These are phyloP conservation scores for Turritopsis dohrnii DNA, from an alignment of 30 jellyfish, hydroid and myxozoan genomes.

Conservation along the genomic window DNA sequence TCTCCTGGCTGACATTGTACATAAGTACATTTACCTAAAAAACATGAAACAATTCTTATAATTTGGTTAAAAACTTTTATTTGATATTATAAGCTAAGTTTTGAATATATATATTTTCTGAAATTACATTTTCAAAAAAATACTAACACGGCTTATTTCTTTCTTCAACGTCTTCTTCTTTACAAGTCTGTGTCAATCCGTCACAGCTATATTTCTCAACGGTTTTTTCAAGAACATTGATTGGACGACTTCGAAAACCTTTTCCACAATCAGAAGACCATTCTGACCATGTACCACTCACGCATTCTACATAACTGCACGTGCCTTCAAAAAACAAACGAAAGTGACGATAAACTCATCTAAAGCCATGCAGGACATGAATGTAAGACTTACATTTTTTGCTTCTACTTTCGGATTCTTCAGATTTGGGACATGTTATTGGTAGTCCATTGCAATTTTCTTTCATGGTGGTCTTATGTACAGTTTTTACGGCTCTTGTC, in stretches of 20 bases:
- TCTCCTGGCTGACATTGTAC: conserved; percentile 12
- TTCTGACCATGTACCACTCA: conserved; percentile 7
- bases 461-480: background rate
- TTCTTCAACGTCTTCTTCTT: background rate
- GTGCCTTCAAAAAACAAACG: conserved; percentile 8
- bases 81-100: too few species aligned
- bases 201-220: conserved; percentile 12
- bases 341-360: too few species aligned
- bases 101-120: too few species aligned
- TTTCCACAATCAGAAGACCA: conserved; percentile 15
- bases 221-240: conserved; percentile 4
- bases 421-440: conserved; percentile 26
- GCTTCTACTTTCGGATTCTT: conserved; percentile 18
- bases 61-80: too few species aligned
- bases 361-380: too few species aligned
- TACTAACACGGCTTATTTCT: background rate
- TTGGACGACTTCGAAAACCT: conserved; percentile 37
- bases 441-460: conserved; percentile 31
- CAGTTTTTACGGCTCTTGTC: background rate
- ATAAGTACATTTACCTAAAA: conserved; percentile 15
- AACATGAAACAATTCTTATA: too few species aligned
- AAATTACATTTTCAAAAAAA: too few species aligned
- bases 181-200: conserved; percentile 12
- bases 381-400: background rate
- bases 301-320: conserved; percentile 36